Percentiles rank a stretch among this genome's conserved stretches.
phyloP scores from a whole-genome alignment of 2,113 vertebrate genomes.

The Sarotherodon lohbergeri region DNA sequence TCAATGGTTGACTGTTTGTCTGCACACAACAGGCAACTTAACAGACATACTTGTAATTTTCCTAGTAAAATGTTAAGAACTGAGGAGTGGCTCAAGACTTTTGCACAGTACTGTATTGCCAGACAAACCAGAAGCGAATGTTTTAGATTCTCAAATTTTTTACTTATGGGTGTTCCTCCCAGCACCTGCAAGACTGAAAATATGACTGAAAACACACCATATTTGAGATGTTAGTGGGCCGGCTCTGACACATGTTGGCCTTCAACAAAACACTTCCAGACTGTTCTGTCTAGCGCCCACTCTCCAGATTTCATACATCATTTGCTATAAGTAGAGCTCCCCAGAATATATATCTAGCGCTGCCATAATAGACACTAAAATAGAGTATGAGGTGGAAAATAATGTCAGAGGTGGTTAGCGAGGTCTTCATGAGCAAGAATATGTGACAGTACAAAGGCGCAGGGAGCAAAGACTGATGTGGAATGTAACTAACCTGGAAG shows the following conservation, averaged over 20 bases:
- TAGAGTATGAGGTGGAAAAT: conserved; percentile 13
- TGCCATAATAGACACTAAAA: conserved; percentile 12
- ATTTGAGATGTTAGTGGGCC: neutral
- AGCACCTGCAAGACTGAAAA: neutral
- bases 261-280: neutral
- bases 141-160: neutral
- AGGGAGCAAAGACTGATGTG: conserved; percentile 40
- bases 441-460: conserved; percentile 37
- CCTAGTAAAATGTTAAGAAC: neutral
- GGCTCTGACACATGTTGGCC: neutral
- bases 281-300: neutral
- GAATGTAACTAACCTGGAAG: conserved; percentile 52
- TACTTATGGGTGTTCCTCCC: neutral
- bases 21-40: neutral
- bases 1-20: neutral
- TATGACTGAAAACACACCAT: neutral
- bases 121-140: neutral
- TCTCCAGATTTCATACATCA: neutral
- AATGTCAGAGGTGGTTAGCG: neutral
- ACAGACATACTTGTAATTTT: neutral
- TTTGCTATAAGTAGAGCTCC: conserved; percentile 6
- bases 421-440: neutral
- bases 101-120: neutral
- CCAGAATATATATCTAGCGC: neutral
- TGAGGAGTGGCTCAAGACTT: neutral